Base-by-base conservation (phyloP, 2,113 vertebrate genomes). In the Toxotes jaculatrix region DNA sequence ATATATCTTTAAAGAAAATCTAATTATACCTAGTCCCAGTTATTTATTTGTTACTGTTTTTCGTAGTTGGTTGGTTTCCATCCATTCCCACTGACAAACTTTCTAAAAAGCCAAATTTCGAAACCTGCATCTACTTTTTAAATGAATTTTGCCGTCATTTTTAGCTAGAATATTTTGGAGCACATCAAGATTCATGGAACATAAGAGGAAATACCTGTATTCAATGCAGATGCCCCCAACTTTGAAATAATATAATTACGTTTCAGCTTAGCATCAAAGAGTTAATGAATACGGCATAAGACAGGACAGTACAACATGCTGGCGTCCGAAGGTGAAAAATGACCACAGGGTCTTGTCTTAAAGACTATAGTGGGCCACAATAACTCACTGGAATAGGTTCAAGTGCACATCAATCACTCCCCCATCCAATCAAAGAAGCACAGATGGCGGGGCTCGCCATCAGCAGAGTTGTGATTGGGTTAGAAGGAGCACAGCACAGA, bases 391-490 rank as follows among this genome's bases (percentile, higher is more conserved):
- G 86, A 92, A 89, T 84, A 84, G 89, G 82, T 74, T 88, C 84
- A 89, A 89, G 87, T 85, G 85, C 42, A n/a, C 77, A 92, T 92
- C 89, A 83, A 91, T 93, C 91, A 88, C 77, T 64, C 43, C 56
- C 21, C 84, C 80, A 83, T 90, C 89, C 89, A 92, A 93, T 92
- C 89, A 89, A 79, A 85, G 82, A 69, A 79, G 82, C 81, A 79
- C 69, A 87, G 91, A 89, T 80, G 87, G 88, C 27, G 40, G 84
- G 83, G 82, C 72, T 80, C 38, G 63, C 88, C 87, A 87, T 90
- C 86, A 87, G 89, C 74, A 73, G 36, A 79, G 85, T 53, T 83
- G 86, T 90, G 91, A 93, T 92, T 91, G 91, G 90, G 90, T 93
- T 93, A 92, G 83, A 88, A 75, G 74, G 84, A 86, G 69, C 87